phyloP scores from a whole-genome alignment of 2,113 vertebrate genomes.

The Neogobius melanostomus region DNA sequence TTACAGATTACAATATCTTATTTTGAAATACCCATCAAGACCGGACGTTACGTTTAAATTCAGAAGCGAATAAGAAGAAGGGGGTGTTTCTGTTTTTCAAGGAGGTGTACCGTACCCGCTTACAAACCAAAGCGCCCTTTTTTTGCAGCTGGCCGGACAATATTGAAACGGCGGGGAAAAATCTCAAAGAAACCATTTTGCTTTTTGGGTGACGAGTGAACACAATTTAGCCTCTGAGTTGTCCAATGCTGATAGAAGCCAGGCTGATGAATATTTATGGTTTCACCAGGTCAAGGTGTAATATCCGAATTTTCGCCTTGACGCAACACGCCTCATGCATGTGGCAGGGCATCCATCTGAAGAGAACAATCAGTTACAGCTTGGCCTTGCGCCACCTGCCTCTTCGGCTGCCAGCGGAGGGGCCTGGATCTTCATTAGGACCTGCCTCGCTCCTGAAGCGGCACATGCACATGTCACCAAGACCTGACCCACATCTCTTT shows the following conservation, averaged over 20 bases:
- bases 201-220: background rate
- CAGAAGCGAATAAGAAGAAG: too few relatives aligned
- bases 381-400: conserved; percentile 54
- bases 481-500: conserved; percentile 10
- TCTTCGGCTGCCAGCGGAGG: conserved; percentile 35
- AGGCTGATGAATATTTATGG: conserved; percentile 64
- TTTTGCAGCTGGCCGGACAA: too few relatives aligned
- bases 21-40: too few relatives aligned
- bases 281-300: conserved; percentile 59
- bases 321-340: conserved; percentile 37
- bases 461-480: conserved; percentile 23
- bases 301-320: conserved; percentile 43
- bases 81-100: too few relatives aligned
- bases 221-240: background rate
- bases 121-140: too few relatives aligned
- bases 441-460: conserved; percentile 11
- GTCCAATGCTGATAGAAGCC: conserved; percentile 9
- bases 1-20: too few relatives aligned
- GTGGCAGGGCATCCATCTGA: conserved; percentile 54
- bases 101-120: too few relatives aligned
- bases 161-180: background rate
- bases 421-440: conserved; percentile 49
- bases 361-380: conserved; percentile 36
- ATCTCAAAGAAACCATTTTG: background rate
- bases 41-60: too few relatives aligned